Percentiles rank a stretch among this genome's conserved stretches.
Evolutionary conservation across 2,797 vertebrate species (phyloP).

Genomic region (Trachurus trachurus): DNA sequence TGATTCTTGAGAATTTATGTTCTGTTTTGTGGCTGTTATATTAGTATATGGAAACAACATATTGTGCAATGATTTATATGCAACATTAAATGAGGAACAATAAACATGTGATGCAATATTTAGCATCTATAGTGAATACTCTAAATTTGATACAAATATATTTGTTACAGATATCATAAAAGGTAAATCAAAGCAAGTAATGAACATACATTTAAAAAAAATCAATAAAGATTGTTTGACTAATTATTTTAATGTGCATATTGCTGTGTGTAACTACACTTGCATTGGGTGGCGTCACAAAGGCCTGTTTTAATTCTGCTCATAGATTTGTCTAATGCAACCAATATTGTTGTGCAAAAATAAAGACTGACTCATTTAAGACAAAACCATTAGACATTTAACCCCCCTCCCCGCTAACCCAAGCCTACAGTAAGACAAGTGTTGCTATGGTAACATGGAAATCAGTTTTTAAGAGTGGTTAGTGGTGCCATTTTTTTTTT

Average conservation of each 20-base stretch:
- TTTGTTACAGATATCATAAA: slow-evolving; percentile 54
- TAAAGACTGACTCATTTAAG: too few species aligned
- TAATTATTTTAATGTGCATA: not conserved
- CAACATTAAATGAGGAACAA: slow-evolving; percentile 37
- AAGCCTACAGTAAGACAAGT: too few species aligned
- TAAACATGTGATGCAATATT: slow-evolving; percentile 54
- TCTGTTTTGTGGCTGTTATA: slow-evolving; percentile 11
- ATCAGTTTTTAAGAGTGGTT: too few species aligned
- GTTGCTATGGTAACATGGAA: too few species aligned
- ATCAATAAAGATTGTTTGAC: not conserved
- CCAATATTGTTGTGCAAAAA: too few species aligned
- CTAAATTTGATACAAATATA: slow-evolving; percentile 54
- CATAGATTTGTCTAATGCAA: too few species aligned
- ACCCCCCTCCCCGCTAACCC: too few species aligned
- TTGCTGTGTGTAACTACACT: not conserved
- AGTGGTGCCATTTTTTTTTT: too few species aligned
- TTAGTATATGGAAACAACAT: slow-evolving; percentile 1
- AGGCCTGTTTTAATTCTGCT: too few species aligned
- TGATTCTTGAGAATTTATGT: not conserved
- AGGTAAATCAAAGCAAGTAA: slow-evolving; percentile 55
- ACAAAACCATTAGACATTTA: too few species aligned
- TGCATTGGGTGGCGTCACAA: not conserved
- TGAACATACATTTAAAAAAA: slow-evolving; percentile 19
- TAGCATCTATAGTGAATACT: slow-evolving; percentile 47
- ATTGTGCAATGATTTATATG: not conserved